Evolutionary conservation across 2,113 vertebrate genomes (phyloP).

Genomic region (Sitta europaea): DNA sequence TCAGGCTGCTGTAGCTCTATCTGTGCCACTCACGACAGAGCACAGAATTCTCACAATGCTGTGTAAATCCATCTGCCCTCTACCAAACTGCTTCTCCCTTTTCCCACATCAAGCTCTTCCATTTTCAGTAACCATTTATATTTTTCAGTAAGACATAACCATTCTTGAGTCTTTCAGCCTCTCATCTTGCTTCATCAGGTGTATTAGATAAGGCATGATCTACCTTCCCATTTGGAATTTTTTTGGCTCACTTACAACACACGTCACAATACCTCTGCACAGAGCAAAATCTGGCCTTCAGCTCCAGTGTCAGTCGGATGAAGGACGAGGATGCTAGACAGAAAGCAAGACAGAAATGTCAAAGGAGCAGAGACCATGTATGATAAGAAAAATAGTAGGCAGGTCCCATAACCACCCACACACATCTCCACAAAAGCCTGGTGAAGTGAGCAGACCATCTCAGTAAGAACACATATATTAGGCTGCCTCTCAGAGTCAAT

Average conservation of each 20-base stretch:
- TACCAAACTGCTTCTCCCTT: not conserved
- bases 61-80: not conserved
- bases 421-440: not conserved
- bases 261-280: slow-evolving; percentile 77
- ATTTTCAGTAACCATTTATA: not conserved
- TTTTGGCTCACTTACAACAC: not conserved
- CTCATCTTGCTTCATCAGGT: not conserved
- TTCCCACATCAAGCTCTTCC: not conserved
- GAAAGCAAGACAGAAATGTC: not conserved
- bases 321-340: slow-evolving; percentile 86
- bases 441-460: not conserved
- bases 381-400: not conserved
- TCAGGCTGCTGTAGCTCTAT: not conserved
- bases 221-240: not conserved
- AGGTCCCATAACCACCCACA: not conserved
- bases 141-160: not conserved
- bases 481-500: not conserved
- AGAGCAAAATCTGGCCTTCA: slow-evolving; percentile 86
- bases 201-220: not conserved
- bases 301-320: slow-evolving; percentile 82
- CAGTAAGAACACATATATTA: not conserved
- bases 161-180: not conserved
- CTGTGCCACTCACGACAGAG: fast-evolving
- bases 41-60: not conserved
- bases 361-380: not conserved